These are phyloP conservation scores for Myotis pilosus DNA, from an alignment of 2,797 vertebrate genomes.

Conservation along the genomic window DNA sequence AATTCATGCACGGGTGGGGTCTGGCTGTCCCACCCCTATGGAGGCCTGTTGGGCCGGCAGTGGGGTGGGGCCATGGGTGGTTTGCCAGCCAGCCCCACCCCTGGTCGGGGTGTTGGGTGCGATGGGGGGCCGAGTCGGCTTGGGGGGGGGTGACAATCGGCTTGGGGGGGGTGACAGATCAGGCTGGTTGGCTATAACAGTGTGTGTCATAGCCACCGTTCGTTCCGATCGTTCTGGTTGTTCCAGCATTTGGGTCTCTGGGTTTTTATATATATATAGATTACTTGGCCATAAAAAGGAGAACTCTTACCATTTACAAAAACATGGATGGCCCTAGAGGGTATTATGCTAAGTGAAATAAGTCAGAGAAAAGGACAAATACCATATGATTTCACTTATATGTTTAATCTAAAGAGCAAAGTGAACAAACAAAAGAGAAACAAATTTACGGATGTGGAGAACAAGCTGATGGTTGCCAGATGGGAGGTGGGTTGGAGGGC, in stretches of 20 bases:
- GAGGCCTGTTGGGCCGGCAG: too few relatives aligned
- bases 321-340: background rate
- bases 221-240: too few relatives aligned
- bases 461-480: background rate
- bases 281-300: background rate
- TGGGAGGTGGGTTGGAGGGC: background rate
- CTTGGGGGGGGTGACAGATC: too few relatives aligned
- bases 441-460: background rate
- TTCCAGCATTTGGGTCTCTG: fast-evolving
- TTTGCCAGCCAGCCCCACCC: too few relatives aligned
- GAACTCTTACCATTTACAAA: background rate
- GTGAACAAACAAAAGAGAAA: background rate
- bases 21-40: too few relatives aligned
- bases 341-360: background rate
- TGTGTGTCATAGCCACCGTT: too few relatives aligned
- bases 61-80: too few relatives aligned
- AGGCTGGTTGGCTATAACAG: too few relatives aligned
- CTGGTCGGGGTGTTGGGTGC: too few relatives aligned
- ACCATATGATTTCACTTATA: background rate
- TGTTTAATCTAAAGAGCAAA: background rate
- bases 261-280: background rate
- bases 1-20: too few relatives aligned
- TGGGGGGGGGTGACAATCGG: too few relatives aligned
- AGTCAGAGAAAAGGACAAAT: background rate
- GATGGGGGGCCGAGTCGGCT: too few relatives aligned